A percentile compares a stretch with the other conserved stretches of the same genome.
Conservation (phyloP, 2,113 vertebrate species). For the Notarius lentiginosus region DNA sequence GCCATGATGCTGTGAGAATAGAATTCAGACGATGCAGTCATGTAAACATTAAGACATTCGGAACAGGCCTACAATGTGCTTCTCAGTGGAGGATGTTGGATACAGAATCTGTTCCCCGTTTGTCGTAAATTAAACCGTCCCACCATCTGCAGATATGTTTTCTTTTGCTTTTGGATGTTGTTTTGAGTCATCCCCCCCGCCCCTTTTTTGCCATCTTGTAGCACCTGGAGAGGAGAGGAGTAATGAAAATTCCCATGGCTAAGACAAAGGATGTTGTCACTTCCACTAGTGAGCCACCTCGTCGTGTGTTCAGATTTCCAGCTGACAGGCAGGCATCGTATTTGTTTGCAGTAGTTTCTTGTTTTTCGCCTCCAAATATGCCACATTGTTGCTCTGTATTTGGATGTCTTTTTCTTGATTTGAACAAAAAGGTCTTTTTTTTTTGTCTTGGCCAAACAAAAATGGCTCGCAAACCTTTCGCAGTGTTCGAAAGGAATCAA, state of each 20-base stretch:
- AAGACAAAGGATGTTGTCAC: slow-evolving; percentile 8
- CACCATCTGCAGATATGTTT: slow-evolving; percentile 33
- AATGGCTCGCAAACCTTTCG: no score
- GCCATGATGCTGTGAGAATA: slow-evolving; percentile 59
- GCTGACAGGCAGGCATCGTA: no score
- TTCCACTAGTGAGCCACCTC: no score
- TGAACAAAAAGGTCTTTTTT: no score
- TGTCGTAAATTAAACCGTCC: slow-evolving; percentile 41
- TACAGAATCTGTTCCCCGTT: slow-evolving; percentile 24
- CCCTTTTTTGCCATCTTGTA: not conserved
- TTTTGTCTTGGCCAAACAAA: no score
- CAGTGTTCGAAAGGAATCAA: no score
- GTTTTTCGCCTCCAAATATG: no score
- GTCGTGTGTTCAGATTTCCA: no score
- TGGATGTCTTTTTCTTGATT: no score
- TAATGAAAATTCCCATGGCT: slow-evolving; percentile 26
- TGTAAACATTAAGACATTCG: slow-evolving; percentile 54
- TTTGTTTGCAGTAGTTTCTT: no score
- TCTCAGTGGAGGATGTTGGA: slow-evolving; percentile 27
- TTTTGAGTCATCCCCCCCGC: no score
- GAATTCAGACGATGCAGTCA: slow-evolving; percentile 53
- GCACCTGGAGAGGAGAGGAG: slow-evolving; percentile 15
- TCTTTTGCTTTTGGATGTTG: slow-evolving; percentile 45
- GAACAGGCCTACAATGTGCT: slow-evolving; percentile 56
- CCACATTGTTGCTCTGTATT: no score